Evolutionary conservation across 2,797 vertebrate genomes (phyloP).

Genomic region (Platalea minor): DNA sequence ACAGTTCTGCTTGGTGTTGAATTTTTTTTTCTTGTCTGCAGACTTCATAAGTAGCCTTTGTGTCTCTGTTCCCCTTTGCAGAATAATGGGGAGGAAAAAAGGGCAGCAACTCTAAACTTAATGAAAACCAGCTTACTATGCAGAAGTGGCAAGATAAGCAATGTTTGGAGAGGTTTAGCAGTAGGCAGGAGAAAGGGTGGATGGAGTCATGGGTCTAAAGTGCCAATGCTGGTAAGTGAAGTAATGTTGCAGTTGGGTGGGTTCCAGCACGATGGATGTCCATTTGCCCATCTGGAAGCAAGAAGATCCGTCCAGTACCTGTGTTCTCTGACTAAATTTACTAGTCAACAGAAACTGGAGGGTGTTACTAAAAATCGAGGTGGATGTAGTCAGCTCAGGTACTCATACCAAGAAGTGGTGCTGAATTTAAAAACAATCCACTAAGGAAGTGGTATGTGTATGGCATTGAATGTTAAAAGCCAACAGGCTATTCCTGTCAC

Average conservation of each 20-base stretch:
- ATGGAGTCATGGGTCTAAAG: neutral
- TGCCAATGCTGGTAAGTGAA: neutral
- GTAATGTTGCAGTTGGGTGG: neutral
- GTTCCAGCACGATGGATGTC: neutral
- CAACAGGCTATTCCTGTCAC: neutral
- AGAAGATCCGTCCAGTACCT: neutral
- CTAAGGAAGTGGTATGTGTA: neutral
- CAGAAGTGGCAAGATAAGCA: neutral
- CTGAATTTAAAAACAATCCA: neutral
- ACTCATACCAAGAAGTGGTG: neutral
- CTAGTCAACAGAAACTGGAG: neutral
- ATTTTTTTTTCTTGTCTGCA: neutral
- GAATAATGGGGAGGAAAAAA: neutral
- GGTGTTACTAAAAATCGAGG: neutral
- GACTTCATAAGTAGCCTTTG: neutral
- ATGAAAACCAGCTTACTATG: neutral
- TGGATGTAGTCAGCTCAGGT: neutral
- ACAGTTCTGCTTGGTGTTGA: neutral
- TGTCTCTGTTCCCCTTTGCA: neutral
- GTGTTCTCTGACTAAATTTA: neutral
- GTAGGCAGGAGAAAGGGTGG: neutral
- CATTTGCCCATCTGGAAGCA: neutral
- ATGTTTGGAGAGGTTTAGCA: neutral
- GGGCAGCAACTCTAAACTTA: neutral
- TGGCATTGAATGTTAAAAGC: neutral